Base-by-base conservation (phyloP, 2,797 vertebrate species). In the Sebastes dallii region DNA sequence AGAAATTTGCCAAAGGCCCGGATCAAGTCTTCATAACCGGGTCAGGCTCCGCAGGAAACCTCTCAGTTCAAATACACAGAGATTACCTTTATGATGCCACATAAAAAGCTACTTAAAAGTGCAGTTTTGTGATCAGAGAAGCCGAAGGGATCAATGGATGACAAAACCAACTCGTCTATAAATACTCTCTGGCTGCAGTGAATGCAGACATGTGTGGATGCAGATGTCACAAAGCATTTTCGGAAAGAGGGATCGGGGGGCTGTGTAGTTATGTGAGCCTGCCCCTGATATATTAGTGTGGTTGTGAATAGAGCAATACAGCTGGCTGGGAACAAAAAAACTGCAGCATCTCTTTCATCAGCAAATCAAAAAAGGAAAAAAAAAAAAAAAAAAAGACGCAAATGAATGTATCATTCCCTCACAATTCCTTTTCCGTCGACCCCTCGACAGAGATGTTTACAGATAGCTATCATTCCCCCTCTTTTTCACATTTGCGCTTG, bases 181-280 rank as follows among this genome's bases (percentile, higher is more conserved):
- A 95, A 95, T 93, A 93, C 88, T 85, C 87, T 29, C 72, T 77
- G 89, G 92, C 91, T 92, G 56, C 86, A 81, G 86, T 92, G 92
- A 94, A 94, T 91, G 90, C 88, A 88, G 89, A 93, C 93, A 95
- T 92, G 92, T 93, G 91, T 93, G 94, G 93, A 93, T 95, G 93
- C 94, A 96, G 95, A 96, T 96, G 95, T 95, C 94, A 95, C 94
- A 96, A 95, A 94, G 94, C 94, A 91, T 94, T 94, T 93, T 93
- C 71, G 80, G 90, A 92, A 93, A 88, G 91, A 85, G 86, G 88
- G 85, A 72, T 54, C 50, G 81, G 70, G 73, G 80, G 78, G 86
- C 89, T 91, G 84, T 86, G 93, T 78, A 82, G 94, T 91, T 93
- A 93, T 91, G 90, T 88, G 94, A 86, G 89, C 94, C 91, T 92